These are phyloP conservation scores for Stenchaetothrips biformis DNA, from an alignment of 2,888 invertebrate species.

Conservation along the genomic window DNA sequence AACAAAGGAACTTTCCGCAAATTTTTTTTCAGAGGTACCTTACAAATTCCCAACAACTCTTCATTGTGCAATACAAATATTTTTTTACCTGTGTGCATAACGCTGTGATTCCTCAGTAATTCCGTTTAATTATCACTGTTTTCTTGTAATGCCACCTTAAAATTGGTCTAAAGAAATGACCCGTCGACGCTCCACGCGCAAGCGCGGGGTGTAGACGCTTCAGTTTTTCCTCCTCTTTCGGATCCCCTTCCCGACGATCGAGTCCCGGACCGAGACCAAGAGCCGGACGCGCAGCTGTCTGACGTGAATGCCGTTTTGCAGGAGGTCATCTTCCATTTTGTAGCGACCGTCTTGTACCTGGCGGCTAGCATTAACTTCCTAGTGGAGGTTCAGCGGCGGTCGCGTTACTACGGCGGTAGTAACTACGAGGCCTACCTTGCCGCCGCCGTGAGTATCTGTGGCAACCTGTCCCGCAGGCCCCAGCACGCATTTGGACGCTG, in stretches of 20 bases:
- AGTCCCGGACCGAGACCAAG: too few species aligned
- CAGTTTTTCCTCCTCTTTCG: background rate
- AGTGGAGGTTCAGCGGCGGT: conserved; percentile 51
- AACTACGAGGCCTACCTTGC: conserved; percentile 64
- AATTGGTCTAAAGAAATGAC: too few species aligned
- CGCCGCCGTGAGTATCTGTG: conserved; percentile 61
- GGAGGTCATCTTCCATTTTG: conserved; percentile 77
- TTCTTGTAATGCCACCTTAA: too few species aligned
- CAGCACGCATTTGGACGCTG: background rate
- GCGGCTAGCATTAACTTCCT: conserved; percentile 65
- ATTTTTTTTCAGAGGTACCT: background rate
- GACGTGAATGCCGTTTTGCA: conserved; percentile 46
- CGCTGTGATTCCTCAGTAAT: too few species aligned
- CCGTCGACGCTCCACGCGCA: too few species aligned
- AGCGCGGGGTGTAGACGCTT: background rate
- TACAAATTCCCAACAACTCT: too few species aligned
- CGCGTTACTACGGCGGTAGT: conserved; percentile 35
- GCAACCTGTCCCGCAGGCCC: too few species aligned
- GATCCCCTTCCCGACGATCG: too few species aligned
- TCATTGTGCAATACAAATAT: too few species aligned
- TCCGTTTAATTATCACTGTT: too few species aligned
- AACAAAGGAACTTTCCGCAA: background rate
- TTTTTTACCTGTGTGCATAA: too few species aligned
- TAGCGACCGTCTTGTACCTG: conserved; percentile 67
- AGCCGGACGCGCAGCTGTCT: background rate